Conservation (phyloP, 2,113 vertebrate genomes). For the Brienomyrus brachyistius region DNA sequence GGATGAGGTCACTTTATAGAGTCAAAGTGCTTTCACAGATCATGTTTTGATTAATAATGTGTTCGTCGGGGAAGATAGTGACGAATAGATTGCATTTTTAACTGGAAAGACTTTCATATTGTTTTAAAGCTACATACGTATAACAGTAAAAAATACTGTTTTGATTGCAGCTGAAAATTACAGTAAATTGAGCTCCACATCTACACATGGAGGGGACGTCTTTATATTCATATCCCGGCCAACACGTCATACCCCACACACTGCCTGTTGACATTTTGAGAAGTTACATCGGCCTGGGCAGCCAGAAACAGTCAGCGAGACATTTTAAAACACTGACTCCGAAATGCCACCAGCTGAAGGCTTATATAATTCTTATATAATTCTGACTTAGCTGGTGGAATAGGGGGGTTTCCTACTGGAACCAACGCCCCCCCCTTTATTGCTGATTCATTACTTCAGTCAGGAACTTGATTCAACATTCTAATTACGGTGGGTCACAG, state of each 20-base stretch:
- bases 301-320: conserved; percentile 4
- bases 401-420: background rate
- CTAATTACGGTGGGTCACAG: background rate
- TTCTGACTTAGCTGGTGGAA: background rate
- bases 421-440: background rate
- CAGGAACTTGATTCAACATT: background rate
- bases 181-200: background rate
- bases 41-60: background rate
- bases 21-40: background rate
- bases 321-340: background rate
- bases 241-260: background rate
- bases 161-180: background rate
- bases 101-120: background rate
- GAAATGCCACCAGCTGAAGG: conserved; percentile 8
- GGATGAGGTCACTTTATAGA: background rate
- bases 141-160: background rate
- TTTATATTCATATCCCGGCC: background rate
- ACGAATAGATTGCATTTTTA: background rate
- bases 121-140: background rate
- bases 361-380: conserved; percentile 13
- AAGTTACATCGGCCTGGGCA: background rate
- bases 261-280: conserved; percentile 1
- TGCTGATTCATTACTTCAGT: background rate
- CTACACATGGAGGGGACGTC: background rate
- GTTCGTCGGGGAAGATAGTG: background rate